These are phyloP conservation scores for Therioaphis trifolii DNA, from an alignment of 2,888 invertebrate genomes.

Conservation along the genomic window DNA sequence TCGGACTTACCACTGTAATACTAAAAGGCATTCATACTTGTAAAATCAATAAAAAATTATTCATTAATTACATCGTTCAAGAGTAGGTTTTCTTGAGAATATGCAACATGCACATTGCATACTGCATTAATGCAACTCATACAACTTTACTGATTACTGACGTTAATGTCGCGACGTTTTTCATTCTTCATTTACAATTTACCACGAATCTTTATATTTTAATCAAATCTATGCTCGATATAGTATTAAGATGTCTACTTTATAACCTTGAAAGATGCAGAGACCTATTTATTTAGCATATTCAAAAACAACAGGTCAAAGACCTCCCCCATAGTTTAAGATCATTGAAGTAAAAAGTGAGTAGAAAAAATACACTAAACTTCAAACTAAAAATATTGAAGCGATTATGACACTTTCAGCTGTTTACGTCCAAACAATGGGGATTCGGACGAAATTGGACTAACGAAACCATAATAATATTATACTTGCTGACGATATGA, in stretches of 20 bases:
- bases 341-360: background rate
- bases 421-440: conserved; percentile 35
- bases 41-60: too few relatives aligned
- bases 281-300: background rate
- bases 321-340: background rate
- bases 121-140: too few relatives aligned
- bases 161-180: background rate
- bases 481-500: conserved; percentile 32
- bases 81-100: too few relatives aligned
- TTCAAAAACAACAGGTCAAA: background rate
- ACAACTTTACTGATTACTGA: background rate
- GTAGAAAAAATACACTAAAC: background rate
- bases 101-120: too few relatives aligned
- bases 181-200: background rate
- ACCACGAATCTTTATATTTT: background rate
- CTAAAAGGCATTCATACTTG: too few relatives aligned
- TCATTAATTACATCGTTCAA: too few relatives aligned
- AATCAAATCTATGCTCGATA: background rate
- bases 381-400: background rate
- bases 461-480: conserved; percentile 25
- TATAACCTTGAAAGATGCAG: background rate
- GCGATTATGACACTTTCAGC: conserved; percentile 1
- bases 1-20: too few relatives aligned
- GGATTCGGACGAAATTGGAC: conserved; percentile 12
- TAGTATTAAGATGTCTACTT: background rate